Percentiles rank a stretch among this genome's conserved stretches.
Evolutionary conservation across 2,113 vertebrate species (phyloP).

Genomic region (Holacanthus passer): DNA sequence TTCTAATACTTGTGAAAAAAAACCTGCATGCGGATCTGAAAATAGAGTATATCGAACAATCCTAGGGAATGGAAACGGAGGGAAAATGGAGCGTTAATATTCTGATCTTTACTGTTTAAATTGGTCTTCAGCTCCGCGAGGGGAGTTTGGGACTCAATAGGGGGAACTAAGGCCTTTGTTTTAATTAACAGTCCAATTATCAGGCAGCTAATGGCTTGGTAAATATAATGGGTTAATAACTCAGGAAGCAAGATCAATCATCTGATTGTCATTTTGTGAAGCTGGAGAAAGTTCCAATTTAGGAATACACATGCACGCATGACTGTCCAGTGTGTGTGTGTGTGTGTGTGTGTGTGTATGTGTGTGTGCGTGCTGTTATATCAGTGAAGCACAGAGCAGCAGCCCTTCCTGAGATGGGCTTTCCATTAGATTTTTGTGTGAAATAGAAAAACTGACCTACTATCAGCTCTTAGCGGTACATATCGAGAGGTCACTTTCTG

Average conservation of each 20-base stretch:
- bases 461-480: slow-evolving; percentile 17
- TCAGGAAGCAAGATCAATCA: slow-evolving; percentile 60
- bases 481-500: slow-evolving; percentile 4
- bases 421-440: slow-evolving; percentile 15
- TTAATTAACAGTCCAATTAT: slow-evolving; percentile 72
- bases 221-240: slow-evolving; percentile 68
- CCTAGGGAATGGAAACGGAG: background rate
- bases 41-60: background rate
- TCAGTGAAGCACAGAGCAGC: background rate
- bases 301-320: background rate
- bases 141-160: slow-evolving; percentile 36
- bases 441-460: slow-evolving; percentile 14
- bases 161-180: slow-evolving; percentile 55
- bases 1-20: slow-evolving; percentile 8
- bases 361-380: background rate
- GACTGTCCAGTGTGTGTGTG: background rate
- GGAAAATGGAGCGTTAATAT: slow-evolving; percentile 14
- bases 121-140: slow-evolving; percentile 23
- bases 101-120: slow-evolving; percentile 28
- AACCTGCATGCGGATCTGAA: too few species aligned
- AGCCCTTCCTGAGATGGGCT: slow-evolving; percentile 5
- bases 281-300: slow-evolving; percentile 38
- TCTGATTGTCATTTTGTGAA: slow-evolving; percentile 59
- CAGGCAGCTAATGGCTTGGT: slow-evolving; percentile 56
- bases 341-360: background rate